phyloP scores from a whole-genome alignment of 2,888 invertebrate species.

The Orthosia gothica region DNA sequence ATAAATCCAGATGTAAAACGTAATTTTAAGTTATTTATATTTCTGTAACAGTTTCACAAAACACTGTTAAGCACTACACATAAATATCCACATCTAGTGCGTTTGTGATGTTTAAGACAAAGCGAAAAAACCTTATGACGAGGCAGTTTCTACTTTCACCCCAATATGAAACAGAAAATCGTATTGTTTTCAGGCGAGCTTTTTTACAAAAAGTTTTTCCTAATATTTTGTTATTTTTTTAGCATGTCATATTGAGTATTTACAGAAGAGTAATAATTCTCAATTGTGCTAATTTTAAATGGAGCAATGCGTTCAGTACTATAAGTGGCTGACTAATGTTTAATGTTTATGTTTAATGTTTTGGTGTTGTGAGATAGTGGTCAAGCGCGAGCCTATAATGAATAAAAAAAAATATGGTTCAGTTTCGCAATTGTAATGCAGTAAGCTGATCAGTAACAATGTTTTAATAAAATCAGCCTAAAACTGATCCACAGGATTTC shows the following conservation, averaged over 20 bases:
- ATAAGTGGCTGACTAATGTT: constrained; percentile 37
- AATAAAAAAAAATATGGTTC: constrained; percentile 13
- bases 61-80: too few species aligned
- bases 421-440: background rate
- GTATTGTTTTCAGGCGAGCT: background rate
- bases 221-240: background rate
- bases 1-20: background rate
- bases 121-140: background rate
- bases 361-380: too few species aligned
- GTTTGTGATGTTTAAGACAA: background rate
- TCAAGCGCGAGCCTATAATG: too few species aligned
- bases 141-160: too few species aligned
- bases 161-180: background rate
- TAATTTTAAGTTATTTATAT: background rate
- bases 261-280: constrained; percentile 22
- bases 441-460: background rate
- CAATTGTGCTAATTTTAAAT: constrained; percentile 33
- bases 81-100: too few species aligned
- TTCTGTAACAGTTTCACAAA: too few species aligned
- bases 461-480: too few species aligned
- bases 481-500: too few species aligned
- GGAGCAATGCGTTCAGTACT: constrained; percentile 22
- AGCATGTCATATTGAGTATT: constrained; percentile 16
- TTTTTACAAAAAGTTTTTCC: background rate
- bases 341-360: too few species aligned